Evolutionary conservation across 1,140 invertebrate species (phyloP).

Genomic region (Aphelinus atriplicis): DNA sequence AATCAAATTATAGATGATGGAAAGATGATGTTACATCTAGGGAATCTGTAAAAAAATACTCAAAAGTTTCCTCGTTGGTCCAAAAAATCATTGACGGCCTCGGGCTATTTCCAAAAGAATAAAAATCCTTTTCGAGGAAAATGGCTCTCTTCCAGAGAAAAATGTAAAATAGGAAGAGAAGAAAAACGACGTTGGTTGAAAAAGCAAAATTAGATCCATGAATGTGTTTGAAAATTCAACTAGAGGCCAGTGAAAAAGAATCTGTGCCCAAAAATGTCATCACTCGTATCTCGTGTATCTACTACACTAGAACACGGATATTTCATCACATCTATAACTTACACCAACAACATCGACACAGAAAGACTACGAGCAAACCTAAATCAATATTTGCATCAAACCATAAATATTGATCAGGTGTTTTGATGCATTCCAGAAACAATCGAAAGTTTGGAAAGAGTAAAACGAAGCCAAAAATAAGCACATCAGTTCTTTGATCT

Average conservation of each 20-base stretch:
- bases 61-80: too few relatives aligned
- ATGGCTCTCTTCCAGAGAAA: background rate
- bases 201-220: slow-evolving; percentile 6
- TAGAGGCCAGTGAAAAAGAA: slow-evolving; percentile 7
- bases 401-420: background rate
- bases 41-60: too few relatives aligned
- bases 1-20: too few relatives aligned
- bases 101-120: too few relatives aligned
- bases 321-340: too few relatives aligned
- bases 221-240: background rate
- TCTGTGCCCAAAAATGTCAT: background rate
- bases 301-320: too few relatives aligned
- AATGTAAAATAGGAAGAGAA: background rate
- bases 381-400: background rate
- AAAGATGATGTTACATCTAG: too few relatives aligned
- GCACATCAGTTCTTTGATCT: slow-evolving; percentile 1
- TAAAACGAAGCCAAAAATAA: slow-evolving; percentile 5
- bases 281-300: too few relatives aligned
- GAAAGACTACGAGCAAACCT: background rate
- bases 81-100: too few relatives aligned
- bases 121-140: too few relatives aligned
- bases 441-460: background rate
- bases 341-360: slow-evolving; percentile 17
- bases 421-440: background rate
- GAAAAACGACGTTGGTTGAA: slow-evolving; percentile 18